Percentiles rank a stretch among this genome's conserved stretches.
Evolutionary conservation across 2,113 vertebrate species (phyloP).

Genomic region (Ciconia stormi): DNA sequence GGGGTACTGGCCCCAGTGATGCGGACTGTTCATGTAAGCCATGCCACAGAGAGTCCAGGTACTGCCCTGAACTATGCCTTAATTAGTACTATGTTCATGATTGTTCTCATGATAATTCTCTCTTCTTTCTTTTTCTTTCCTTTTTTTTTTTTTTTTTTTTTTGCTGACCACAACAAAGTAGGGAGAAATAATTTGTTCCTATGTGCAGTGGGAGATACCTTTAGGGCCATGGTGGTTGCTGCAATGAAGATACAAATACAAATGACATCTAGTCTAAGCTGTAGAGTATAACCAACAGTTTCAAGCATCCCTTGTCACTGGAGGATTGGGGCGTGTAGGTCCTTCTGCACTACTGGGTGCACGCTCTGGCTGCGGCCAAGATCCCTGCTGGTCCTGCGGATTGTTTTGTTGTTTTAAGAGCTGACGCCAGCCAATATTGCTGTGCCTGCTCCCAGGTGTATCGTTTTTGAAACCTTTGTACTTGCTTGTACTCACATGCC

Average conservation of each 20-base stretch:
- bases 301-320: background rate
- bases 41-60: background rate
- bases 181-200: background rate
- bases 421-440: background rate
- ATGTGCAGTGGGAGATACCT: fast-evolving
- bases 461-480: background rate
- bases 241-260: background rate
- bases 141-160: too few relatives aligned
- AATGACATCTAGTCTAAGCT: background rate
- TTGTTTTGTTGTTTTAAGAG: background rate
- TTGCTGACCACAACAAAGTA: background rate
- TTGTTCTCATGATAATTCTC: background rate
- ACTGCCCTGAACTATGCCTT: background rate
- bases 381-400: background rate
- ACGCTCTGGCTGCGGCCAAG: background rate
- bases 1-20: background rate
- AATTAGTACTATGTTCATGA: background rate
- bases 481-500: background rate
- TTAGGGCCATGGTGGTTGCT: background rate
- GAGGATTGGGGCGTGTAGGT: background rate
- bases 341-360: background rate
- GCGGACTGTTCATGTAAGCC: background rate
- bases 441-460: background rate
- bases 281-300: background rate
- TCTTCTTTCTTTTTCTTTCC: background rate